phyloP scores from a whole-genome alignment of 1,140 invertebrate genomes.

The Brachionus sp. region DNA sequence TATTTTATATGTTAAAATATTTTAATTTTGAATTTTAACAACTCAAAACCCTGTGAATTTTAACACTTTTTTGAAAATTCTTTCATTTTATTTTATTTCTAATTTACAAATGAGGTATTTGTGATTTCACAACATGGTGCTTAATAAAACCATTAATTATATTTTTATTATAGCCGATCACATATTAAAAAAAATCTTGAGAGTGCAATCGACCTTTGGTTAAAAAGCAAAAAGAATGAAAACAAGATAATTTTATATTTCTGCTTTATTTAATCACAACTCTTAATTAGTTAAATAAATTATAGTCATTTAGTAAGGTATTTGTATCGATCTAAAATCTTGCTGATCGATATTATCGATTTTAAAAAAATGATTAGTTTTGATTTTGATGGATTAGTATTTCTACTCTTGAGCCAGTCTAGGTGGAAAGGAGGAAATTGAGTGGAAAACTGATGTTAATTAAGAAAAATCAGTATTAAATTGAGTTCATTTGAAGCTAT shows the following conservation, averaged over 20 bases:
- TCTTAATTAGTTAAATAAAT: neutral
- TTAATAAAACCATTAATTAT: neutral
- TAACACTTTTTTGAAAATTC: neutral
- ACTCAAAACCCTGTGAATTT: neutral
- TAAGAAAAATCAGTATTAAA: neutral
- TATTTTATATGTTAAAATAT: too few species aligned
- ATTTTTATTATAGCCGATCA: neutral
- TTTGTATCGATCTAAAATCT: neutral
- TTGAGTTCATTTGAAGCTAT: neutral
- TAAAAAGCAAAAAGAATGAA: neutral
- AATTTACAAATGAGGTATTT: neutral
- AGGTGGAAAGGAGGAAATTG: neutral
- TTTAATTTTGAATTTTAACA: too few species aligned
- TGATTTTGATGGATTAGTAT: neutral
- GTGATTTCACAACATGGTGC: neutral
- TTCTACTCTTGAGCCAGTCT: neutral
- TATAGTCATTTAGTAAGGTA: neutral
- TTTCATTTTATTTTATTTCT: neutral
- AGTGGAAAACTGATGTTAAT: neutral
- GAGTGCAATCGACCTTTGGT: neutral
- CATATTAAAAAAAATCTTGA: neutral
- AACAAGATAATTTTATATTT: neutral
- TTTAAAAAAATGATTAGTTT: neutral
- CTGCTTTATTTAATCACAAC: neutral
- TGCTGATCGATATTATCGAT: constrained; percentile 1